These are phyloP conservation scores for Bellardia bayeri DNA, from an alignment of 2,888 invertebrate species.

Conservation along the genomic window DNA sequence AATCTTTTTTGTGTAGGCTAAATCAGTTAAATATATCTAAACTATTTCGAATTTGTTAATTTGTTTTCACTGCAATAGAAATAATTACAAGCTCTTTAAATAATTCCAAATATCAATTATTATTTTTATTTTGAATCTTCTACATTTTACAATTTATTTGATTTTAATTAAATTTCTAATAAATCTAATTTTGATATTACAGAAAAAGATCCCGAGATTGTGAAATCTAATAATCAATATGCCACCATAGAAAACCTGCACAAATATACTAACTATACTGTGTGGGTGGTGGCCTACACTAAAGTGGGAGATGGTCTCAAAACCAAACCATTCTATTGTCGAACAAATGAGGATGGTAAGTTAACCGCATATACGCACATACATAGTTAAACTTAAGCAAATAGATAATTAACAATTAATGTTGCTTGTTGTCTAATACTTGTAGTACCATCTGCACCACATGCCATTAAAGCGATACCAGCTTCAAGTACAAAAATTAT, in stretches of 20 bases:
- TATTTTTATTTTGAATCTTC: not conserved
- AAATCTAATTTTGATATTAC: conserved; percentile 66
- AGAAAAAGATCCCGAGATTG: conserved; percentile 91
- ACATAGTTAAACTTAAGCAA: not conserved
- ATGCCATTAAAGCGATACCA: conserved; percentile 95
- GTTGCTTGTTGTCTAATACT: conserved; percentile 35
- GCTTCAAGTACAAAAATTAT: conserved; percentile 93
- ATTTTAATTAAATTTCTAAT: conserved; percentile 8
- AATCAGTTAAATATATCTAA: no score
- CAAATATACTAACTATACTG: conserved; percentile 96
- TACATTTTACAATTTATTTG: not conserved
- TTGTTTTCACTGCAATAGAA: no score
- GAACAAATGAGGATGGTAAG: conserved; percentile 95
- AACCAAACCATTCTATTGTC: conserved; percentile 92
- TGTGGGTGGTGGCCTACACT: conserved; percentile 95
- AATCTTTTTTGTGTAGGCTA: no score
- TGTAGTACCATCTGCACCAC: conserved; percentile 94
- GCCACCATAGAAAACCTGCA: conserved; percentile 89
- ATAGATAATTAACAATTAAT: conserved; percentile 35
- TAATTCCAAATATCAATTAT: no score
- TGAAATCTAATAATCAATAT: conserved; percentile 86
- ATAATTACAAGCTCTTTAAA: no score
- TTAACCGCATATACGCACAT: conserved; percentile 21
- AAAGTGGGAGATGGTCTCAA: conserved; percentile 94
- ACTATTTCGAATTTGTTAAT: no score